Evolutionary conservation across 2,888 invertebrate species (phyloP).

Genomic region (Itoplectis maculator): DNA sequence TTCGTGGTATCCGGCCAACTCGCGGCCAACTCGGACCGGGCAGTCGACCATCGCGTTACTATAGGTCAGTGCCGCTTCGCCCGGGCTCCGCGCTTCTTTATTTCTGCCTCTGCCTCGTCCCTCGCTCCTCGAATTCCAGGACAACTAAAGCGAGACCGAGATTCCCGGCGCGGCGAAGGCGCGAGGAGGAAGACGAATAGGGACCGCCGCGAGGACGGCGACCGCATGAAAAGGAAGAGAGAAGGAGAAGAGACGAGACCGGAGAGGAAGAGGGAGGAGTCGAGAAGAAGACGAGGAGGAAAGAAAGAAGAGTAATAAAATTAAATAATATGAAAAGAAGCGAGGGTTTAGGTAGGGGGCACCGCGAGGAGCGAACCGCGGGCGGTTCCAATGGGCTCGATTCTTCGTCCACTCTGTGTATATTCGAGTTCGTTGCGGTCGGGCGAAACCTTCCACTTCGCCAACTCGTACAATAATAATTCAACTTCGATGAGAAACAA

Average conservation of each 20-base stretch:
- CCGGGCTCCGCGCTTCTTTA: slow-evolving; percentile 58
- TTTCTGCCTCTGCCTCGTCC: slow-evolving; percentile 55
- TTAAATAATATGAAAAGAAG: slow-evolving; percentile 69
- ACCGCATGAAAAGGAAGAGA: slow-evolving; percentile 24
- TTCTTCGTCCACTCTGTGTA: slow-evolving; percentile 74
- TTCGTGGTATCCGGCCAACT: slow-evolving; percentile 39
- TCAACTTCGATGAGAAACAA: slow-evolving; percentile 3
- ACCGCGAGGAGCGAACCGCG: slow-evolving; percentile 63
- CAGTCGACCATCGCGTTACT: slow-evolving; percentile 78
- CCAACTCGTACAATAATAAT: neutral
- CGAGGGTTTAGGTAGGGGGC: slow-evolving; percentile 73
- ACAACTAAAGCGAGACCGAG: slow-evolving; percentile 63
- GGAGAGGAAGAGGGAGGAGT: slow-evolving; percentile 42
- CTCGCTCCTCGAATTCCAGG: slow-evolving; percentile 58
- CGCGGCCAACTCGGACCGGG: slow-evolving; percentile 70
- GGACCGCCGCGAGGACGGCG: slow-evolving; percentile 33
- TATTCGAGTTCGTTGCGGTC: slow-evolving; percentile 43
- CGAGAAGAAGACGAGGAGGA: slow-evolving; percentile 36
- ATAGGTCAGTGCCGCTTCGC: slow-evolving; percentile 81
- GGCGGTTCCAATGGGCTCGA: slow-evolving; percentile 64
- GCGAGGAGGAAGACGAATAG: slow-evolving; percentile 61
- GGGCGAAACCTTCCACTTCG: neutral
- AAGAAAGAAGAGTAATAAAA: slow-evolving; percentile 31
- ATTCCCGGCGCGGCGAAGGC: slow-evolving; percentile 54
- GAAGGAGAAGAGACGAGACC: slow-evolving; percentile 4